Percentiles rank a stretch among this genome's conserved stretches.
These are phyloP conservation scores for Cathartes aura DNA, from an alignment of 2,113 vertebrate genomes.

Conservation along the genomic window DNA sequence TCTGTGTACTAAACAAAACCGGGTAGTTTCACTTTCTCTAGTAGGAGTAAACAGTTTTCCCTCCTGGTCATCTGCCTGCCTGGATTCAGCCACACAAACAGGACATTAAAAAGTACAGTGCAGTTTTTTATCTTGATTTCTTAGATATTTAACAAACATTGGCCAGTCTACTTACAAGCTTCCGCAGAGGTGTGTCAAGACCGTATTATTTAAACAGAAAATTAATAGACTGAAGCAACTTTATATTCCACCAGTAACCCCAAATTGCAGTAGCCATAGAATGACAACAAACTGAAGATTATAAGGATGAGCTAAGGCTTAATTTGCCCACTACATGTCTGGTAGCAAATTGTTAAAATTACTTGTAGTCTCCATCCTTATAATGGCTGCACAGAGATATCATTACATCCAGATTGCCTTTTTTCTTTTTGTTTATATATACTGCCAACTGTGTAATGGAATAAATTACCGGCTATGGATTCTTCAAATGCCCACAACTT, in stretches of 20 bases:
- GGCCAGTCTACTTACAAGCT: background rate
- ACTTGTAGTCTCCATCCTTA: background rate
- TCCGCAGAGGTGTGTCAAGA: background rate
- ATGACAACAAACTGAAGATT: slow-evolving; percentile 22
- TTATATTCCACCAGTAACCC: background rate
- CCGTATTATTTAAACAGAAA: background rate
- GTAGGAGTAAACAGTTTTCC: background rate
- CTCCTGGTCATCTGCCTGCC: background rate
- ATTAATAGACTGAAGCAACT: slow-evolving; percentile 35
- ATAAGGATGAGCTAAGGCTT: background rate
- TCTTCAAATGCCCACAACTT: background rate
- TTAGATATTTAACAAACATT: slow-evolving; percentile 26
- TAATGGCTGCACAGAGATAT: background rate
- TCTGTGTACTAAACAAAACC: background rate
- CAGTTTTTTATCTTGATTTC: slow-evolving; percentile 19
- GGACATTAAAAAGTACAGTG: background rate
- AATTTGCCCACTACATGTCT: slow-evolving; percentile 11
- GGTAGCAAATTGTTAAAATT: slow-evolving; percentile 34
- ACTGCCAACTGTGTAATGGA: background rate
- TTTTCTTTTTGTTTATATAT: background rate
- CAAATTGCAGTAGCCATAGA: background rate
- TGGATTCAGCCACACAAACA: background rate
- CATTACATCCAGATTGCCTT: background rate
- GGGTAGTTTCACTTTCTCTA: background rate
- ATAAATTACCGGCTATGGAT: background rate